Base-by-base conservation (phyloP, 2,797 vertebrate species). In the Dendrocincla fuliginosa region DNA sequence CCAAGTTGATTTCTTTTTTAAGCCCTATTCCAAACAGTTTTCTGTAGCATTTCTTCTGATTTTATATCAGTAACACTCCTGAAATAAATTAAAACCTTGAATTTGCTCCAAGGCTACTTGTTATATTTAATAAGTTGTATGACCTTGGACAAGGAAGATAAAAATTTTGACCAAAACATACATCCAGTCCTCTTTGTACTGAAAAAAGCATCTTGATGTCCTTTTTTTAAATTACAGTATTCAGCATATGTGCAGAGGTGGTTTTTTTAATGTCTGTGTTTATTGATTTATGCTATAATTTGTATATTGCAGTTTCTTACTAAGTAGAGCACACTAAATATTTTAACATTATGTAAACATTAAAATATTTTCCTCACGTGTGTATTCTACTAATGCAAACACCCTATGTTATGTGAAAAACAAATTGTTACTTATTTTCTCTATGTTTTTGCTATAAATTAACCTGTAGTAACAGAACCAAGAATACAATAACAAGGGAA, bases 11-110 rank as follows among this genome's bases (percentile, higher is more conserved):
- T 44, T 47, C 32, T 80, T 76, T 78, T 47, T 50, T 6, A 65
- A 91, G 11, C 6, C 39, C 44, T 59, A 5, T 93, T 88, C 46
- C 39, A 56, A 35, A 37, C 18, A 69, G 42, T 76, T 88, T 91
- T 78, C 79, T 64, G 15, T 75, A 76, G 44, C n/a, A 23, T 84
- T 89, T 87, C 14, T 94, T 76, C 12, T 16, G 20, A 19, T 52
- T 84, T 85, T 90, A 25, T 81, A 57, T 75, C 50, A 86, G 28
- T 44, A 71, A 76, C 22, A n/a, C 6, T 75, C 39, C 56, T 44
- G 65, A 93, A 94, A 88, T 84, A 84, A 91, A 78, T 86, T 64
- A 64, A 88, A 91, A 85, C 39, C 83, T 96, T 93, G 69, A 90
- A 73, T 82, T 93, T 65, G 52, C 44, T 88, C 77, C 87, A 88